Base-by-base conservation (phyloP, 1,140 invertebrate species). In the Globodera ellingtonae region DNA sequence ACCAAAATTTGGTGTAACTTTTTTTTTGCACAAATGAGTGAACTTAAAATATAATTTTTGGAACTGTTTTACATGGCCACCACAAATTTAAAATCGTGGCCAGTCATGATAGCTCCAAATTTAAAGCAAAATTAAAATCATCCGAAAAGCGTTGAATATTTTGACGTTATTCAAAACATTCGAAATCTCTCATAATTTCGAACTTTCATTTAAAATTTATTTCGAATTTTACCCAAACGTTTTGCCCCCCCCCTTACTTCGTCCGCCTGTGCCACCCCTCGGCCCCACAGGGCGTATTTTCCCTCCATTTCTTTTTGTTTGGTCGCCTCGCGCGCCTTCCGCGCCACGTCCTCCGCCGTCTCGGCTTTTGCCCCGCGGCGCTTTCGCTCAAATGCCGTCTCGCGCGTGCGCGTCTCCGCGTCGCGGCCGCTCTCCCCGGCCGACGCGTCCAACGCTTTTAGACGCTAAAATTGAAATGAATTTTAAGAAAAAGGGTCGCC, bases 291-390 rank as follows among this genome's bases (percentile, higher is more conserved):
- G 4, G 75, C 48, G 56, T 86, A 86, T 56, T 87, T 87, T 15
- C 59, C 71, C 15, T 86, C 73, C 52, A 87, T 67, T 79, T 86
- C 86, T 50, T 82, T 70, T 56, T 86, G 86, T 47, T 87, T 87
- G 46, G 46, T 69, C 24, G 69, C 76, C 78, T 86, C 85, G 21
- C 86, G 77, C 15, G 70, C 85, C 67, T 86, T 86, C 44, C 77
- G 18, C 9, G 72, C 85, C 35, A 76, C 70, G 13, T 85, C 72
- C 66, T 86, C 85, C 56, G 72, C 48, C 15, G 78, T 82, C 18
- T 73, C 67, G n/a, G 67, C 70, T 74, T 81, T 59, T 10, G 48
- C 44, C 47, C 62, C 66, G 48, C 65, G 69, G 75, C 70, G 80
- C 24, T 24, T 50, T 72, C 52, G 73, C 18, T 82, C 52, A 24